Base-by-base conservation (phyloP, 2,113 vertebrate genomes). In the Diadophis punctatus region DNA sequence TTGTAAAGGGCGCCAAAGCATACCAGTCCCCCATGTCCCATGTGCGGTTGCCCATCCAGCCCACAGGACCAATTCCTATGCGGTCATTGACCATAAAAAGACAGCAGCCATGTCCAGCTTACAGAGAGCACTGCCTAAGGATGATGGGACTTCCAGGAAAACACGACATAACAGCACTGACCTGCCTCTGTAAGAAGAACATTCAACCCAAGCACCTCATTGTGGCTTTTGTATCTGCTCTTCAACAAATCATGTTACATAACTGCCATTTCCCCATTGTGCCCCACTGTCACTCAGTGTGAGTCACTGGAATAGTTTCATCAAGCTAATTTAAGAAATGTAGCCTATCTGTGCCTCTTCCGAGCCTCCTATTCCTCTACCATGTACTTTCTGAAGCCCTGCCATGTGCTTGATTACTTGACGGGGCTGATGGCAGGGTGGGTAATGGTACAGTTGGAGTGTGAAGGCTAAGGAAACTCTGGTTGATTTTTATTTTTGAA, bases 111-210 rank as follows among this genome's bases (percentile, higher is more conserved):
- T 99, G 99, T 99, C 99, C 96, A 99, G 97, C 96, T 97, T 99
- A 97, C 99, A 99, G 97, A 98, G 99, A 96, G 99, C 99, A 14
- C 98, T 99, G 97, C 99, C 99, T 39, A 98, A 98, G 63, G 99
- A 99, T 27, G 99, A 99, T 58, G 99, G 99, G 92, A 99, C 99
- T 16, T 98, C 99, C 16, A 97, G 99, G 97, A 99, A 99, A 97
- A 99, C 99, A 80, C 98, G 99, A 92, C 99, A 99, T 97, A 99
- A 99, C 98, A 99, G 99, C 98, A 99, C 99, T 58, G 99, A 99
- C 98, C 98, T 99, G 98, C 99, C 99, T 96, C 98, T 99, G 96
- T 99, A 97, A 98, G 95, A 95, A 56, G 25, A 46, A 53, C 0
- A 3, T 34, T 90, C 0, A 84, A 93, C 0, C 95, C 94, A 22